phyloP scores from a whole-genome alignment of 2,797 vertebrate genomes.

The Channallabes apus region DNA sequence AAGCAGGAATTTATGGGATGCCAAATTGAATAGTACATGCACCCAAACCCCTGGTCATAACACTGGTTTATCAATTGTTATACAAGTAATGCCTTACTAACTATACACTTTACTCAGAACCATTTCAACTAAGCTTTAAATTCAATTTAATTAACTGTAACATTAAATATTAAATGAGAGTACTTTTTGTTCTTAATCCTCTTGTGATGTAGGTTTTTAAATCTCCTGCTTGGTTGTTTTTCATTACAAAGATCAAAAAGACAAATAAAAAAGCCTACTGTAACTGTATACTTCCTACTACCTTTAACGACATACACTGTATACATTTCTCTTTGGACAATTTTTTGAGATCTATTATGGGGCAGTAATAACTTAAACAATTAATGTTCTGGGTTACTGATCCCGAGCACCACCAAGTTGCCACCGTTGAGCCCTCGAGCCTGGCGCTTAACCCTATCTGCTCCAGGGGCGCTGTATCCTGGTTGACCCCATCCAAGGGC shows the following conservation, averaged over 20 bases:
- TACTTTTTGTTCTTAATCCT: not conserved
- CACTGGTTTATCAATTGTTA: not conserved
- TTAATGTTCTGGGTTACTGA: too few relatives aligned
- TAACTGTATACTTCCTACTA: not conserved
- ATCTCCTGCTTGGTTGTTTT: not conserved
- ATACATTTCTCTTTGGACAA: not conserved
- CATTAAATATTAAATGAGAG: not conserved
- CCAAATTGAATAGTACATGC: not conserved
- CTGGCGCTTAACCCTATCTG: too few relatives aligned
- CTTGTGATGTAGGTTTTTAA: not conserved
- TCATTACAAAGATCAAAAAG: not conserved
- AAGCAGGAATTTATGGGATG: not conserved
- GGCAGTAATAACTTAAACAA: too few relatives aligned
- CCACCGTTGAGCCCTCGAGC: too few relatives aligned
- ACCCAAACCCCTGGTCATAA: not conserved
- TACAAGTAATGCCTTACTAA: not conserved
- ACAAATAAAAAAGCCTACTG: not conserved
- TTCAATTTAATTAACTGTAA: too few relatives aligned
- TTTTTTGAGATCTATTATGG: not conserved
- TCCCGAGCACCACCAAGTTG: too few relatives aligned
- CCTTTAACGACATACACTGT: not conserved
- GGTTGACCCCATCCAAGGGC: too few relatives aligned
- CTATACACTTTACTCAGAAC: not conserved
- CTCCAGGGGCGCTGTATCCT: too few relatives aligned
- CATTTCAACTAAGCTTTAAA: not conserved